These are phyloP conservation scores for Xerus rutilus DNA, from an alignment of 2,797 vertebrate genomes.

Conservation along the genomic window DNA sequence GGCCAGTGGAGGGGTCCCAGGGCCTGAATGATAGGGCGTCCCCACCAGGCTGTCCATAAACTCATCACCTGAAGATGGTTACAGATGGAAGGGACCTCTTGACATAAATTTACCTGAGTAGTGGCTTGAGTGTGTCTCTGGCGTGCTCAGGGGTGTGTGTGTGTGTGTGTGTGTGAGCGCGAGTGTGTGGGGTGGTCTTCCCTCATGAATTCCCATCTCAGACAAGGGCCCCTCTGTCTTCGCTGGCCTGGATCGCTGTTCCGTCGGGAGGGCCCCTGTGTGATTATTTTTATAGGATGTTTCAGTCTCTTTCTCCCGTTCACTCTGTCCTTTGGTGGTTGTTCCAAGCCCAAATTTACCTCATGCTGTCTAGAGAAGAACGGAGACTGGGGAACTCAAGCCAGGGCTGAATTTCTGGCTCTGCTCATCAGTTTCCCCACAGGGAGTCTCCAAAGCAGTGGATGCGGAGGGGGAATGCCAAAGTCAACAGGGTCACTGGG, in stretches of 20 bases:
- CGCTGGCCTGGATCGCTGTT: not conserved
- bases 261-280: not conserved
- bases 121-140: not conserved
- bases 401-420: not conserved
- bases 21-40: not conserved
- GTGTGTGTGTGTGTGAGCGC: not conserved
- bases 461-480: not conserved
- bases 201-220: not conserved
- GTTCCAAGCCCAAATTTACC: not conserved
- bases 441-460: not conserved
- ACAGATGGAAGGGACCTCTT: not conserved
- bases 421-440: not conserved
- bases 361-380: not conserved
- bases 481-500: not conserved
- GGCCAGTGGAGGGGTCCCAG: not conserved
- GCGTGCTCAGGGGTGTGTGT: not conserved
- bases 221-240: conserved; percentile 70
- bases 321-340: not conserved
- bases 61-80: not conserved
- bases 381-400: not conserved
- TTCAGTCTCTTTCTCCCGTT: conserved; percentile 7
- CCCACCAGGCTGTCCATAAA: not conserved
- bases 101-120: not conserved
- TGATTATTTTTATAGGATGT: not conserved
- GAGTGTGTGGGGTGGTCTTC: accelerated